Percentiles rank a stretch among this genome's conserved stretches.
Conservation (phyloP, 2,113 vertebrate species). For the Reinhardtius hippoglossoides region DNA sequence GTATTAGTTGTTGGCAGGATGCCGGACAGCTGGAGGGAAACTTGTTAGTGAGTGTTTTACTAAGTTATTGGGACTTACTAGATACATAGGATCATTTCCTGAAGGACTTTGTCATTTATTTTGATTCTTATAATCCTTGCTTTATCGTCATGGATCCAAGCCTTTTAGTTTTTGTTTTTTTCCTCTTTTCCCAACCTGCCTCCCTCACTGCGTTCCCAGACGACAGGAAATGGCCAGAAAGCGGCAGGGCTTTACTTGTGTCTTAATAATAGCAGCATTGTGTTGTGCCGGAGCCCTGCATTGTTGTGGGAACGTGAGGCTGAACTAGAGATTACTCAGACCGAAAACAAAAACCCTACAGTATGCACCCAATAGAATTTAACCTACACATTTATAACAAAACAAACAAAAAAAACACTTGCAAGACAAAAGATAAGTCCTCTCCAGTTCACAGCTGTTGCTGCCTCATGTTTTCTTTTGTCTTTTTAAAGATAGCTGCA, state of each 20-base stretch:
- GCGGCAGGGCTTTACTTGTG: slow-evolving; percentile 65
- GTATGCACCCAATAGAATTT: slow-evolving; percentile 19
- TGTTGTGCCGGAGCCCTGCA: slow-evolving; percentile 60
- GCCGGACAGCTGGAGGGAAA: slow-evolving; percentile 52
- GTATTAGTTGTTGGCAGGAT: slow-evolving; percentile 60
- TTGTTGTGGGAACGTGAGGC: slow-evolving; percentile 75
- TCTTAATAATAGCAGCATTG: slow-evolving; percentile 81
- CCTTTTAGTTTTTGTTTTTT: neutral
- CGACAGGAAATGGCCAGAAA: slow-evolving; percentile 75
- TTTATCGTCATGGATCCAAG: slow-evolving; percentile 22
- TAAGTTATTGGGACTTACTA: slow-evolving; percentile 16
- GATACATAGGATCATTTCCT: slow-evolving; percentile 3
- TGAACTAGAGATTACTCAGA: slow-evolving; percentile 37
- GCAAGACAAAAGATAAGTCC: slow-evolving; percentile 11
- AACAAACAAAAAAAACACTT: slow-evolving; percentile 13
- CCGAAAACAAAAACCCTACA: slow-evolving; percentile 53
- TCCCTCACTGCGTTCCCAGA: slow-evolving; percentile 62
- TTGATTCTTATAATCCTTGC: neutral
- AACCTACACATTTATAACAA: slow-evolving; percentile 2
- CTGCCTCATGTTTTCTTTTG: slow-evolving; percentile 11
- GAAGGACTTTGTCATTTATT: neutral
- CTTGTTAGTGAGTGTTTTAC: slow-evolving; percentile 40
- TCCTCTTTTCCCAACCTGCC: slow-evolving; percentile 43
- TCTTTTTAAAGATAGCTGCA: neutral
- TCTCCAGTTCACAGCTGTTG: neutral